phyloP scores from a whole-genome alignment of 2,888 invertebrate genomes.

The Theristus sp. region DNA sequence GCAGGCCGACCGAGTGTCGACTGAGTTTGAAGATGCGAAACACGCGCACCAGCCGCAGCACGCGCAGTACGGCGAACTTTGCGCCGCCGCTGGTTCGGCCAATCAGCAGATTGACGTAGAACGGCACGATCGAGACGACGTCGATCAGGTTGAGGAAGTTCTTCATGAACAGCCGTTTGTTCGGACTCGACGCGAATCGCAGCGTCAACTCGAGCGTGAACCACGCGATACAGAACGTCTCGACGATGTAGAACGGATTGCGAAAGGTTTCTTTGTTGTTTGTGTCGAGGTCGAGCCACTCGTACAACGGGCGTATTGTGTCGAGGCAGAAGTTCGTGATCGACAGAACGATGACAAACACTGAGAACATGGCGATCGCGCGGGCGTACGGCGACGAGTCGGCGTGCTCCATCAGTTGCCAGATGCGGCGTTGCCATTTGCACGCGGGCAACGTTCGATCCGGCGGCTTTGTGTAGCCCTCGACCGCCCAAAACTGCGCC shows the following conservation, averaged over 20 bases:
- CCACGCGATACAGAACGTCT: neutral
- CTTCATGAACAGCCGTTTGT: slow-evolving; percentile 8
- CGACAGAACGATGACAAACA: slow-evolving; percentile 34
- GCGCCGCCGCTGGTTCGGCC: neutral
- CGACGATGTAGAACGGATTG: neutral
- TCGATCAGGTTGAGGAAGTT: neutral
- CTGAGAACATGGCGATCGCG: slow-evolving; percentile 31
- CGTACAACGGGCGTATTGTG: slow-evolving; percentile 31
- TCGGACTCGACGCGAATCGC: neutral
- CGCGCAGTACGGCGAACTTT: neutral
- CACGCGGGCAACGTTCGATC: slow-evolving; percentile 6
- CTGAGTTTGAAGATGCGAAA: slow-evolving; percentile 4
- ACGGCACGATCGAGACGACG: neutral
- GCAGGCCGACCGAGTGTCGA: slow-evolving; percentile 1
- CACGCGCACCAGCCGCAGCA: neutral
- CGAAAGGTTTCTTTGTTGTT: neutral
- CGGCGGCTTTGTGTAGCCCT: neutral
- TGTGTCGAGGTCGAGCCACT: neutral
- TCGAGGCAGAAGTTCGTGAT: slow-evolving; percentile 36
- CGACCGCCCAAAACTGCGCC: slow-evolving; percentile 29
- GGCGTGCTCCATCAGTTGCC: slow-evolving; percentile 35
- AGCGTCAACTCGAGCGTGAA: neutral
- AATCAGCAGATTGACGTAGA: neutral
- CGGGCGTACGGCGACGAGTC: slow-evolving; percentile 31
- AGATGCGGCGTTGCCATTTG: slow-evolving; percentile 22